A percentile compares a stretch with the other conserved stretches of the same genome.
phyloP scores from a whole-genome alignment of 1,140 invertebrate genomes.

The Danaus plexippus region DNA sequence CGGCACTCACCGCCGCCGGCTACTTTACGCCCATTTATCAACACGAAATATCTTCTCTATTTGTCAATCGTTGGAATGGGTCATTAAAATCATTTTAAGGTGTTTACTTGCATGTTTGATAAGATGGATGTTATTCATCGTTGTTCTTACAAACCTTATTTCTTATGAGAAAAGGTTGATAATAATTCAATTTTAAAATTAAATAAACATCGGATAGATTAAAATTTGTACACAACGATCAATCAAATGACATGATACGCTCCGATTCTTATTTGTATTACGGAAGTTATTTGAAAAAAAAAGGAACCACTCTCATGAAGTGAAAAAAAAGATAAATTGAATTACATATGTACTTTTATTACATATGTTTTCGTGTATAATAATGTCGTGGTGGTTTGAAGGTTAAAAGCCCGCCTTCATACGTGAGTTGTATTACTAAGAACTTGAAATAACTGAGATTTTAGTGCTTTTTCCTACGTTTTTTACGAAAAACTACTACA shows the following conservation, averaged over 20 bases:
- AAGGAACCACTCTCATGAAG: too few relatives aligned
- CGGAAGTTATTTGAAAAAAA: slow-evolving; percentile 12
- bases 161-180: slow-evolving; percentile 8
- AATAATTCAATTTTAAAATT: slow-evolving; percentile 8
- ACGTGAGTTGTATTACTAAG: too few relatives aligned
- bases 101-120: background rate
- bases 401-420: too few relatives aligned
- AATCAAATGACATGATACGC: slow-evolving; percentile 55
- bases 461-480: too few relatives aligned
- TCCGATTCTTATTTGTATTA: slow-evolving; percentile 56
- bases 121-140: slow-evolving; percentile 4
- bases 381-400: too few relatives aligned
- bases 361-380: too few relatives aligned
- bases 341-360: too few relatives aligned
- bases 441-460: too few relatives aligned
- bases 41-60: slow-evolving; percentile 12
- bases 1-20: slow-evolving; percentile 12
- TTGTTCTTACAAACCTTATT: slow-evolving; percentile 8
- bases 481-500: background rate
- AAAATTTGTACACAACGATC: slow-evolving; percentile 57
- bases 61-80: slow-evolving; percentile 9
- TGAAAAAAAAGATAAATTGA: too few relatives aligned
- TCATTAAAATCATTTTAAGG: slow-evolving; percentile 14
- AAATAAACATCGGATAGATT: slow-evolving; percentile 32
- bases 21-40: slow-evolving; percentile 16